These are phyloP conservation scores for Embiotoca jacksoni DNA, from an alignment of 2,113 vertebrate species.

Conservation along the genomic window DNA sequence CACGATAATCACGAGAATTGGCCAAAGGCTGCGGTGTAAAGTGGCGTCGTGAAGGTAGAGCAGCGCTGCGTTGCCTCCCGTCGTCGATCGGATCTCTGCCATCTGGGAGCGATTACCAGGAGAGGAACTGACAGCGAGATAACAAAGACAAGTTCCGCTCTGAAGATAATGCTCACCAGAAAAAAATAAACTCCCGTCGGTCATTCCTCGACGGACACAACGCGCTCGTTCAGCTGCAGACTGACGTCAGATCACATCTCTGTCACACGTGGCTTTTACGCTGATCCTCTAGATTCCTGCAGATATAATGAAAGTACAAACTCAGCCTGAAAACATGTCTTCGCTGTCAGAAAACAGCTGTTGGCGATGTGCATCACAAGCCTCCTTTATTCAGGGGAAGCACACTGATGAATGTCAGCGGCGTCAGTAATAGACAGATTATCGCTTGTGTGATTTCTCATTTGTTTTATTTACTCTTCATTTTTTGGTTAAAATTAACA, in stretches of 20 bases:
- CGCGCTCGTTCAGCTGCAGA: neutral
- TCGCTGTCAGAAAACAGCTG: neutral
- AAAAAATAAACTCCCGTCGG: neutral
- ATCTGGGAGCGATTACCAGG: slow-evolving; percentile 47
- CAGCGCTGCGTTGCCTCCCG: slow-evolving; percentile 6
- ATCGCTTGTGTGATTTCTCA: neutral
- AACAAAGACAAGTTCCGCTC: slow-evolving; percentile 59
- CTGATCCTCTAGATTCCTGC: slow-evolving; percentile 3
- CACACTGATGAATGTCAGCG: neutral
- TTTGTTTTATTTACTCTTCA: neutral
- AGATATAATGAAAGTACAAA: slow-evolving; percentile 4
- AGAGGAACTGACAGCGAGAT: slow-evolving; percentile 32
- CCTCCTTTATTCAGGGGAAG: neutral
- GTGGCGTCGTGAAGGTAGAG: neutral
- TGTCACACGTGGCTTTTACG: slow-evolving; percentile 4
- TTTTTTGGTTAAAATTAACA: neutral
- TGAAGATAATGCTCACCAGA: slow-evolving; percentile 23
- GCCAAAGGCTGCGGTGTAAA: neutral
- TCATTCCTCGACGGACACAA: slow-evolving; percentile 9
- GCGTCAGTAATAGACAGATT: neutral
- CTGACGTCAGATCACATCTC: slow-evolving; percentile 7
- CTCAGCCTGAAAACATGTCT: neutral
- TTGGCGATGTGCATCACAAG: neutral
- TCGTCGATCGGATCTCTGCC: slow-evolving; percentile 40
- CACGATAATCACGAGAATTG: slow-evolving; percentile 13